Evolutionary conservation across 2,888 invertebrate genomes (phyloP), one percentile per base, ranked within the genome.

Genomic region (Quadroppia sp.): DNA sequence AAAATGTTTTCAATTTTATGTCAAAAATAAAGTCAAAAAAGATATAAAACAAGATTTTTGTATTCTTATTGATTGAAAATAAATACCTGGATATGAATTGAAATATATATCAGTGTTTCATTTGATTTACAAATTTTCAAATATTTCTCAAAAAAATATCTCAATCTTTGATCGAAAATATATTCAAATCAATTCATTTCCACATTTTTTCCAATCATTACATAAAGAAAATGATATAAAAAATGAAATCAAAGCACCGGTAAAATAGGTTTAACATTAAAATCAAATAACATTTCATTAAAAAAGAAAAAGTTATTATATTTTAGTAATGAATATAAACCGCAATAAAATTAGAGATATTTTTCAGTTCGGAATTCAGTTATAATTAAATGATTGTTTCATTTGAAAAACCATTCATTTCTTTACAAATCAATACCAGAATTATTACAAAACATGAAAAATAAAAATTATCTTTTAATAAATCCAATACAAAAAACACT

Each of bases 161-260:
- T 23, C 2, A 20, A 32, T 17, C 20, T 9, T 32, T 61, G 30
- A 30, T 3, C 20, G 9, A 32, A 1, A 30, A 9, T 32, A 9
- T n/a, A 32, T 30, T 28, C 17, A n/a, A 32, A 2, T 61, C n/a
- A 30, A n/a, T 17, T 30, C 11, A 32, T 61, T 17, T 23, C 32
- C 30, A 61, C 2, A 4, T n/a, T 32, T 59, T 32, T n/a, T 36
- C 36, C 4, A 17, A 32, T 20, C 61, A 61, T 61, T 61, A 61
- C 32, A 61, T 23, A 17, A 32, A 25, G 20, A 61, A 61, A 32
- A 45, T 45, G 15, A 7, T 28, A 28, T 11, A 20, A 25, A 30
- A 59, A 59, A 59, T 59, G 30, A 59, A 61, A 30, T 61, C 20
- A 61, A 61, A 61, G 28, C 61, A 61, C 61, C 61, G 61, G 61